Evolutionary conservation across 1,140 invertebrate genomes (phyloP).

Genomic region (Pogonomyrmex barbatus): DNA sequence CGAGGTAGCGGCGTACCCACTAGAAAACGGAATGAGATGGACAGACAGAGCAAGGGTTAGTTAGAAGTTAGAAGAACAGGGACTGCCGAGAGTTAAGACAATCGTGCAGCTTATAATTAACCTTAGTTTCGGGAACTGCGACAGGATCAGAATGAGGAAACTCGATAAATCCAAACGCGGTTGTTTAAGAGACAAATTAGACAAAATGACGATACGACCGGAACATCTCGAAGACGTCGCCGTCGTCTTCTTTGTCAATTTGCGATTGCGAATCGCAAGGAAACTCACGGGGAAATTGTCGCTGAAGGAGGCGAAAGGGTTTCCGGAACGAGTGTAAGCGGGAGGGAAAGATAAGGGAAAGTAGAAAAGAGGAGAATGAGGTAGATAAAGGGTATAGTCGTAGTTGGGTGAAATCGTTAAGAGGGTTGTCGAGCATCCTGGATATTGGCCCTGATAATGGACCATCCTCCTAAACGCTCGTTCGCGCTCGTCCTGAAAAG

Average conservation of each 20-base stretch:
- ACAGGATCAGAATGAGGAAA: slow-evolving; percentile 28
- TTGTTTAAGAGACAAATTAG: slow-evolving; percentile 66
- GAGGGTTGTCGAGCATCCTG: slow-evolving; percentile 73
- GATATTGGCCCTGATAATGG: slow-evolving; percentile 76
- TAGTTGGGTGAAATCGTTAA: slow-evolving; percentile 64
- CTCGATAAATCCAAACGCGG: slow-evolving; percentile 64
- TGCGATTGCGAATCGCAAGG: slow-evolving; percentile 53
- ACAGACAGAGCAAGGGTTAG: slow-evolving; percentile 59
- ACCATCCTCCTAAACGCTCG: slow-evolving; percentile 72
- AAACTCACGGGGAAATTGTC: slow-evolving; percentile 48
- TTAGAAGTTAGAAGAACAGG: slow-evolving; percentile 25
- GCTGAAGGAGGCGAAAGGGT: slow-evolving; percentile 46
- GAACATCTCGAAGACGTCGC: slow-evolving; percentile 6
- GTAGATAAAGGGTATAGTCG: slow-evolving; percentile 46
- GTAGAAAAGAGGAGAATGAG: slow-evolving; percentile 52
- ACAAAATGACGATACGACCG: slow-evolving; percentile 32
- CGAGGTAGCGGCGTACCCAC: neutral
- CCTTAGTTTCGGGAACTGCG: slow-evolving; percentile 47
- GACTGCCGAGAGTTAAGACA: slow-evolving; percentile 20
- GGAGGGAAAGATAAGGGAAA: slow-evolving; percentile 36
- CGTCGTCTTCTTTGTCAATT: slow-evolving; percentile 45
- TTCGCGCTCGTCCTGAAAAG: slow-evolving; percentile 68
- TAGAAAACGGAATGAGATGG: slow-evolving; percentile 47
- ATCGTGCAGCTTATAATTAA: slow-evolving; percentile 66
- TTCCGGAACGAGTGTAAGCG: slow-evolving; percentile 4